Evolutionary conservation across 2,797 vertebrate species (phyloP), one percentile per base, ranked within the genome.

Genomic region (Anabas testudineus): DNA sequence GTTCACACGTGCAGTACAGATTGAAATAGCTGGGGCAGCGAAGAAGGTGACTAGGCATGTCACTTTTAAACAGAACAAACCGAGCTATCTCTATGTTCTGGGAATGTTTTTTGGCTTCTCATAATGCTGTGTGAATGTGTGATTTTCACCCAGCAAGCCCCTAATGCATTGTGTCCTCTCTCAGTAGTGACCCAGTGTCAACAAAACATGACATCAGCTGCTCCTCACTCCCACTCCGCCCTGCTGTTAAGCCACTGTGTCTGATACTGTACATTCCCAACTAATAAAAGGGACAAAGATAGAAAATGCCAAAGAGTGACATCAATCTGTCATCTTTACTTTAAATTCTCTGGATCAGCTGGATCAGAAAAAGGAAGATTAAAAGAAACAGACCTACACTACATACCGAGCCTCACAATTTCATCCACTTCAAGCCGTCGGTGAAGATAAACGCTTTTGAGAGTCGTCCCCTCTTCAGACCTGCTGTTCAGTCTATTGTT

Each of bases 251-350:
- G 22, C 4, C 43, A 7, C 13, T 32, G 34, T 47, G 47, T 68
- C 73, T 28, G 1, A 39, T 28, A 53, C 56, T 55, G n/a, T 41
- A 28, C 15, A 19, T 58, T 71, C 37, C 30, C 22, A 41, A 45
- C 45, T 42, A 15, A 67, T 45, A 30, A 45, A 59, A 74, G 54
- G 13, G 14, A 52, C 45, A 22, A 21, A 67, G 14, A 42, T 32
- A 80, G 47, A 45, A 76, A 71, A 79, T 62, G 13, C 68, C 69
- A 43, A 70, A 47, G 48, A 74, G 57, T 68, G 69, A 39, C 66
- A 81, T 87, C 80, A 82, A 86, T 88, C 76, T 74, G 46, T 72
- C 48, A 64, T 67, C 80, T 82, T 80, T 85, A 52, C 65, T 85
- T 74, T 65, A 73, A 81, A 76, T 68, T 51, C 18, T 76, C 54